phyloP scores from a whole-genome alignment of 2,797 vertebrate species.

The Clamator glandarius region DNA sequence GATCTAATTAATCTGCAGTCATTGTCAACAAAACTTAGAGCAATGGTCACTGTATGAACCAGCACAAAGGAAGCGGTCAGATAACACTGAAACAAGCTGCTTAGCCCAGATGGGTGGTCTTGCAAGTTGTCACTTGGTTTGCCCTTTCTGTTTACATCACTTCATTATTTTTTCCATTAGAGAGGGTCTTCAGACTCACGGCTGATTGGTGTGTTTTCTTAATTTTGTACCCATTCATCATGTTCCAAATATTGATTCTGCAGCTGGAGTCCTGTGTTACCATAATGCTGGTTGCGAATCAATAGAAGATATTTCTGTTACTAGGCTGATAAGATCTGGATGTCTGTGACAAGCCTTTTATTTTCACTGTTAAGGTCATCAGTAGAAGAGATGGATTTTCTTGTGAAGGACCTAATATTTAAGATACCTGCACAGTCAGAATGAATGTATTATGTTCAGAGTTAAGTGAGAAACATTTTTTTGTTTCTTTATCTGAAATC shows the following conservation, averaged over 20 bases:
- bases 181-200: slow-evolving; percentile 30
- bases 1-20: slow-evolving; percentile 42
- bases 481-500: not conserved
- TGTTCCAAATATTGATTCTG: slow-evolving; percentile 52
- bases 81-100: slow-evolving; percentile 28
- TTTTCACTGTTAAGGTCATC: not conserved
- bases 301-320: slow-evolving; percentile 14
- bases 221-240: slow-evolving; percentile 18
- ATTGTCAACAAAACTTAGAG: slow-evolving; percentile 36
- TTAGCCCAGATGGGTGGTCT: slow-evolving; percentile 49
- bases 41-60: not conserved
- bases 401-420: not conserved
- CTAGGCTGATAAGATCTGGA: not conserved
- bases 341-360: not conserved
- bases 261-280: not conserved
- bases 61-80: slow-evolving; percentile 29
- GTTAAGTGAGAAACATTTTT: not conserved
- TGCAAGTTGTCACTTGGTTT: slow-evolving; percentile 27
- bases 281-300: not conserved
- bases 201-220: slow-evolving; percentile 23
- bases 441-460: not conserved
- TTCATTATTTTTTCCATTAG: slow-evolving; percentile 51
- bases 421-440: not conserved
- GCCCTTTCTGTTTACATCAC: slow-evolving; percentile 51
- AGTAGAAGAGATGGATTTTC: not conserved